These are phyloP conservation scores for Anadara kagoshimensis DNA, from an alignment of 1,140 invertebrate genomes.

Conservation along the genomic window DNA sequence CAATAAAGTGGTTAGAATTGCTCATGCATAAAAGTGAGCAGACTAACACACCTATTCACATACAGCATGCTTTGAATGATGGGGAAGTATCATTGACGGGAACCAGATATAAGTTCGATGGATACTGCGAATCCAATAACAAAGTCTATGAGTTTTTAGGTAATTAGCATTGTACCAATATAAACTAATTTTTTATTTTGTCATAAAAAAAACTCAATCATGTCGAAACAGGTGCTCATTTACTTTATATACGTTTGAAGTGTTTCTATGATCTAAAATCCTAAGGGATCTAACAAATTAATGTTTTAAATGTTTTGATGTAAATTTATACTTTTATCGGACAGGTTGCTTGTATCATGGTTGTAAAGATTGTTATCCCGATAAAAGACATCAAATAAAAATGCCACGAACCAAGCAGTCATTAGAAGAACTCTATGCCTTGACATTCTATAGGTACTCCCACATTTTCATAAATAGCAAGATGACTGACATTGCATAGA, in stretches of 20 bases:
- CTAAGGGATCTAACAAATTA: too few species aligned
- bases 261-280: too few species aligned
- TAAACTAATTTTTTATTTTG: too few species aligned
- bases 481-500: too few species aligned
- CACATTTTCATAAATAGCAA: too few species aligned
- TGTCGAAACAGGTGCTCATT: too few species aligned
- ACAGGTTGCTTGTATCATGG: conserved; percentile 19
- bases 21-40: conserved; percentile 19
- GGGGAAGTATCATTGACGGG: conserved; percentile 17
- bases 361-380: conserved; percentile 13
- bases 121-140: conserved; percentile 5
- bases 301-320: too few species aligned
- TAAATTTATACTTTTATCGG: neutral
- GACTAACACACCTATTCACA: neutral
- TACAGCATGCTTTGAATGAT: conserved; percentile 33
- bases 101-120: conserved; percentile 29
- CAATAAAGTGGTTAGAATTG: conserved; percentile 39
- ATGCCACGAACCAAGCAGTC: conserved; percentile 17
- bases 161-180: neutral
- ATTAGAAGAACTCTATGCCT: conserved; percentile 15
- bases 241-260: too few species aligned
- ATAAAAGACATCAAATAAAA: conserved; percentile 8
- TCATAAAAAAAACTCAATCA: too few species aligned
- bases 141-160: conserved; percentile 35
- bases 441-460: too few species aligned